These are phyloP conservation scores for Malacoraja senta DNA, from an alignment of 2,797 vertebrate species.

Conservation along the genomic window DNA sequence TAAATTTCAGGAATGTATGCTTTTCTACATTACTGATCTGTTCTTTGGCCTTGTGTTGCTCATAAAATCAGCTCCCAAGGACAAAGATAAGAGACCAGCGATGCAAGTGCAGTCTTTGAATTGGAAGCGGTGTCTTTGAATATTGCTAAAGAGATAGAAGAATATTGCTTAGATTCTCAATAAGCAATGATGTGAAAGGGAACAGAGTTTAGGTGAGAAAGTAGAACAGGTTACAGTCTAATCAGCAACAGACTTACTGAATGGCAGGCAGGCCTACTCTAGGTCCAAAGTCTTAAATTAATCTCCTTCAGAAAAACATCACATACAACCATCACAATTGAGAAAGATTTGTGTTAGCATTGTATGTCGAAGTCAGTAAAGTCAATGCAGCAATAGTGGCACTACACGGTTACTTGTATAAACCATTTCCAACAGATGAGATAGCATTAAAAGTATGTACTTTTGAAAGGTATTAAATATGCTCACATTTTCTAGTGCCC, in stretches of 20 bases:
- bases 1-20: constrained; percentile 7
- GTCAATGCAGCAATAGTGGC: background rate
- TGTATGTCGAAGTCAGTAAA: background rate
- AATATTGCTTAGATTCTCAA: too few species aligned
- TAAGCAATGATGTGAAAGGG: too few species aligned
- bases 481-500: background rate
- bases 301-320: background rate
- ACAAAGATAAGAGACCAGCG: background rate
- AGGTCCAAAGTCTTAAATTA: background rate
- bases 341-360: background rate
- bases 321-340: background rate
- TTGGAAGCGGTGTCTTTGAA: too few species aligned
- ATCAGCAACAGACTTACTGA: too few species aligned
- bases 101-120: background rate
- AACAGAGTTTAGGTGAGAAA: too few species aligned
- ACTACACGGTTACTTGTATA: background rate
- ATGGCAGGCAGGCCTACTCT: too few species aligned
- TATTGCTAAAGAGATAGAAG: too few species aligned
- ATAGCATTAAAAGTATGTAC: background rate
- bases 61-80: background rate
- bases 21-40: background rate
- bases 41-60: background rate
- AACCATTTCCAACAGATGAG: background rate
- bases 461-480: background rate
- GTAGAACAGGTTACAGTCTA: too few species aligned